Evolutionary conservation across 2,888 invertebrate species (phyloP).

Genomic region (Lasioglossum zephyrum): DNA sequence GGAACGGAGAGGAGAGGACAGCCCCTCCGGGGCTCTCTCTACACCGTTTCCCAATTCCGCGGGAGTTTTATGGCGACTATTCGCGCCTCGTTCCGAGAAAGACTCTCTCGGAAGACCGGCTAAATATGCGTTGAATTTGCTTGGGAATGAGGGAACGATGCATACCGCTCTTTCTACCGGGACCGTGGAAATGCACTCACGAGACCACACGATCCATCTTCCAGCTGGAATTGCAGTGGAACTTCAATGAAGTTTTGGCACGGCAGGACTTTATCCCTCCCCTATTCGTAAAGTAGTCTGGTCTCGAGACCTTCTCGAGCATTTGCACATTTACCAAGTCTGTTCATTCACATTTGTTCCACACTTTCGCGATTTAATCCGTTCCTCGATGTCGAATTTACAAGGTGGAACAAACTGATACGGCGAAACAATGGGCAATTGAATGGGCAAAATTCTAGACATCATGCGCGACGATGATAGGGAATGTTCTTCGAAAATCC

Average conservation of each 20-base stretch:
- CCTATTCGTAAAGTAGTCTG: background rate
- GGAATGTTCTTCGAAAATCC: background rate
- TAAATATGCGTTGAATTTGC: constrained; percentile 48
- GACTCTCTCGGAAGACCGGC: background rate
- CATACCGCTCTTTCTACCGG: background rate
- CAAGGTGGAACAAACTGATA: background rate
- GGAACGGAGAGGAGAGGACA: background rate
- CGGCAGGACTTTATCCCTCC: background rate
- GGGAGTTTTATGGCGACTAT: constrained; percentile 41
- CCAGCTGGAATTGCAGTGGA: background rate
- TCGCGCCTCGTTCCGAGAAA: constrained; percentile 38
- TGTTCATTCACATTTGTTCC: background rate
- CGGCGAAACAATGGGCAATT: no score
- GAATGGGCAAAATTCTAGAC: no score
- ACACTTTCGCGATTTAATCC: background rate
- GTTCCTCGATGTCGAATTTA: background rate
- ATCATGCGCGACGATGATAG: background rate
- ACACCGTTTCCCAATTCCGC: constrained; percentile 59
- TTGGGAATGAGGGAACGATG: constrained; percentile 7
- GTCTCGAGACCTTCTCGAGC: background rate
- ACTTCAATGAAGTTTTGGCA: constrained; percentile 1
- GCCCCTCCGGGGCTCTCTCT: background rate
- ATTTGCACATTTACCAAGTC: background rate
- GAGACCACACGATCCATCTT: background rate
- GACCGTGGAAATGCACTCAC: background rate